A percentile compares a stretch with the other conserved stretches of the same genome.
Evolutionary conservation across 2,888 invertebrate genomes (phyloP).

Genomic region (Lordiphosa fenestrarum): DNA sequence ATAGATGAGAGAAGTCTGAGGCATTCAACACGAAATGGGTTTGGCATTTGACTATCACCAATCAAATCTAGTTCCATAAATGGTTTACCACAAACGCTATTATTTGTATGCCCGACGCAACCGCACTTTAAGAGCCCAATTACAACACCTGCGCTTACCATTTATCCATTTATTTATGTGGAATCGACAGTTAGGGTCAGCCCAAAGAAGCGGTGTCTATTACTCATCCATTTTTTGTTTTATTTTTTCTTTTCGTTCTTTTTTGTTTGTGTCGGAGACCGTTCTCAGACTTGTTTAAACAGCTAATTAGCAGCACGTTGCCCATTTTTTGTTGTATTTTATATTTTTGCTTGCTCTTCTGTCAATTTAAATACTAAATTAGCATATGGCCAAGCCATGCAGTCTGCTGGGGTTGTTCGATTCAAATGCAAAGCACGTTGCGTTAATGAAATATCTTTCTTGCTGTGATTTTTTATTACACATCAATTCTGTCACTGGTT

Average conservation of each 20-base stretch:
- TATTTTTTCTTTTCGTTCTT: too few species aligned
- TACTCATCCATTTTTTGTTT: slow-evolving; percentile 15
- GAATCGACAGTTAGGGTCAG: slow-evolving; percentile 24
- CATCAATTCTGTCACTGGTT: slow-evolving; percentile 43
- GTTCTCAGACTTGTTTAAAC: slow-evolving; percentile 24
- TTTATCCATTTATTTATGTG: slow-evolving; percentile 21
- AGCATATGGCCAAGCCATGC: slow-evolving; percentile 58
- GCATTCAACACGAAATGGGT: slow-evolving; percentile 17
- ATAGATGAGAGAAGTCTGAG: background rate
- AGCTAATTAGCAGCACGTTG: slow-evolving; percentile 42
- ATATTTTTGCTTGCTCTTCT: slow-evolving; percentile 11
- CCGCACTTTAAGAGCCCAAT: slow-evolving; percentile 43
- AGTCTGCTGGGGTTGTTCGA: slow-evolving; percentile 47
- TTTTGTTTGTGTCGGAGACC: slow-evolving; percentile 1
- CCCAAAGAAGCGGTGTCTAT: slow-evolving; percentile 16
- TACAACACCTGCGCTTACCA: slow-evolving; percentile 39
- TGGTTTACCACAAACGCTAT: slow-evolving; percentile 21
- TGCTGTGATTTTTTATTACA: slow-evolving; percentile 39
- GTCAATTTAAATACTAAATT: slow-evolving; percentile 59
- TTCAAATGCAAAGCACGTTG: slow-evolving; percentile 68
- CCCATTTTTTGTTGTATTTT: slow-evolving; percentile 7
- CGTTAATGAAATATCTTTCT: slow-evolving; percentile 20
- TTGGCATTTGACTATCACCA: slow-evolving; percentile 15
- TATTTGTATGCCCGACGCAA: slow-evolving; percentile 43
- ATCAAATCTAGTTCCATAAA: slow-evolving; percentile 9